These are phyloP conservation scores for Hypotaenidia philippensis DNA, from an alignment of 2,797 vertebrate genomes.

Conservation along the genomic window DNA sequence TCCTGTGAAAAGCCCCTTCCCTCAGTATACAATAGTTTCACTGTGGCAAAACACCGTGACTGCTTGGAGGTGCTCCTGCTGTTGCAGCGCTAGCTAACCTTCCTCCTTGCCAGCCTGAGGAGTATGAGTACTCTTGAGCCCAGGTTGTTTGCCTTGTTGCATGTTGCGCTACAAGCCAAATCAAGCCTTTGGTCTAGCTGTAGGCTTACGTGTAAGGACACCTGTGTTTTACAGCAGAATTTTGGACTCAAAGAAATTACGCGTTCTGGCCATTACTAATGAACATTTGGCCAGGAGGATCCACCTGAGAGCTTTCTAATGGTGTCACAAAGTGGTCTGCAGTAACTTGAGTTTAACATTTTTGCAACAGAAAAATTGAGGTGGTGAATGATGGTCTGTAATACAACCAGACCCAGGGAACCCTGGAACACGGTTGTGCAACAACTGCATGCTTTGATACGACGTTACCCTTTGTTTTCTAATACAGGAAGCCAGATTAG, in stretches of 20 bases:
- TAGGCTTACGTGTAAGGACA: conserved; percentile 11
- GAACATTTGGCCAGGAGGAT: background rate
- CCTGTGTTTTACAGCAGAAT: conserved; percentile 14
- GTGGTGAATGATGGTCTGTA: background rate
- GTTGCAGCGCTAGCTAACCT: conserved; percentile 73
- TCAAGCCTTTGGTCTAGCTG: conserved; percentile 26
- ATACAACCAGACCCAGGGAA: conserved; percentile 16
- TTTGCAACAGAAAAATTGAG: background rate
- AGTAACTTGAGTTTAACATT: background rate
- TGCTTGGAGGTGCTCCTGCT: conserved; percentile 78
- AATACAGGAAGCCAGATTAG: conserved; percentile 43
- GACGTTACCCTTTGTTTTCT: conserved; percentile 3
- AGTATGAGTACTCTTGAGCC: conserved; percentile 57
- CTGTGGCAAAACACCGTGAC: conserved; percentile 66
- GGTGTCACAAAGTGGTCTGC: conserved; percentile 3
- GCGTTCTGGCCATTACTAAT: background rate
- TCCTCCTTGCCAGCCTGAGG: conserved; percentile 74
- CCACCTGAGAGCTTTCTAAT: conserved; percentile 10
- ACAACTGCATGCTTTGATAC: conserved; percentile 50
- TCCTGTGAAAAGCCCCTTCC: conserved; percentile 66
- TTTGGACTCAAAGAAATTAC: background rate
- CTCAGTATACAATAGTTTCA: conserved; percentile 70
- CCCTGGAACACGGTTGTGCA: background rate
- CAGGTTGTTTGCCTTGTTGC: conserved; percentile 78
- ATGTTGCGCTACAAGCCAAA: conserved; percentile 78